Conservation (phyloP, 2,797 vertebrate genomes). For the Heterohyrax brucei region DNA sequence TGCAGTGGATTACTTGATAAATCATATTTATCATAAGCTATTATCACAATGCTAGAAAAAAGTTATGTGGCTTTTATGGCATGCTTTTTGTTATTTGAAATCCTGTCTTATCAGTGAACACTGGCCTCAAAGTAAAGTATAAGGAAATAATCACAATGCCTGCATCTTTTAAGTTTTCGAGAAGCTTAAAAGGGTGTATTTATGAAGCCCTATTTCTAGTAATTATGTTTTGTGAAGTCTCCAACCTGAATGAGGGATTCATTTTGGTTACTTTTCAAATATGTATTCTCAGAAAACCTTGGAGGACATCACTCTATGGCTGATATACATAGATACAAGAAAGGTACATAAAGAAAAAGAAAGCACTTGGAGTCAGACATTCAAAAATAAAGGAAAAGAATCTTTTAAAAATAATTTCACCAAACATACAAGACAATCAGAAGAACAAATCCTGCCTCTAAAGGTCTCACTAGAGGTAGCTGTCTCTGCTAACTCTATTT, state of each 20-base stretch:
- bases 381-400: constrained; percentile 3
- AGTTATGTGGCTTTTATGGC: background rate
- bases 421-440: background rate
- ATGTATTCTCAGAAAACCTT: background rate
- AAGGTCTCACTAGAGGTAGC: too few relatives aligned
- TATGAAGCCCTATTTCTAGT: background rate
- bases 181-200: constrained; percentile 38
- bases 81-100: constrained; percentile 21
- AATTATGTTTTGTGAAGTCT: background rate
- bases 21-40: background rate
- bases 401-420: constrained; percentile 19
- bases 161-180: constrained; percentile 27
- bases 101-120: background rate
- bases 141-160: background rate
- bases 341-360: background rate
- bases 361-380: background rate
- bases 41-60: background rate
- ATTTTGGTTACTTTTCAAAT: background rate
- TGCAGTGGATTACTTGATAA: constrained; percentile 22
- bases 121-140: constrained; percentile 11
- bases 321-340: background rate
- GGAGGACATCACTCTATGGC: background rate
- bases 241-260: background rate
- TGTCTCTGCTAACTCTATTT: background rate
- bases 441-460: background rate